Base-by-base conservation (phyloP, 2,888 invertebrate species). In the Hypomecis atomaria region DNA sequence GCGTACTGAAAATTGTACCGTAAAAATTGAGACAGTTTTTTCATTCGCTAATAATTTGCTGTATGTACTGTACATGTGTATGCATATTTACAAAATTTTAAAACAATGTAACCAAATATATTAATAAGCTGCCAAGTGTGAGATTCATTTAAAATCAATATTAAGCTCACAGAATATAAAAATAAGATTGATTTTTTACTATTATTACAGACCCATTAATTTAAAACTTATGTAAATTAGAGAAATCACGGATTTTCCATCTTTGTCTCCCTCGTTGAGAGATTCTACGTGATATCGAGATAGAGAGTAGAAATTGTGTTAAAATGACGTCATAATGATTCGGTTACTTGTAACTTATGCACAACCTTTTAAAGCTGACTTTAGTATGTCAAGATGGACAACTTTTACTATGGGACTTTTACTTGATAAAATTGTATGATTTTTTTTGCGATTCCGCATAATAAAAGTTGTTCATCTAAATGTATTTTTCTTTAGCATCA, bases 101-200 rank as follows among this genome's bases (percentile, higher is more conserved):
- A 37, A 11, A 50, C 11, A 50, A 37, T 13, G 36, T 36, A 13
- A 37, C 38, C 6, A 36, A 6, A 9, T 7, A 49, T 36, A 49
- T 4, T 6, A 49, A 49, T 7, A 50, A 49, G 49, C 11, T 49
- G 36, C 49, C 36, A 49, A 11, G 0, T 48, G 11, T 49, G 49
- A 37, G 49, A 49, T 49, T 49, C n/a, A 34, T 47, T 1, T 23
- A 23, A 23, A 23, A 23, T 23, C 23, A 23, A 23, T 23, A 2
- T 23, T 23, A 23, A 23, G 23, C 23, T 23, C 3, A 23, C 1
- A 23, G 47, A 34, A 10, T 34, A 36, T 6, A 6, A 48, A 23
- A 33, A 10, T 34, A 37, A 3, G 7, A 11, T n/a, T 11, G 11
- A n/a, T 11, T 36, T 6, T 36, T 10, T 11, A 5, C 8, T 11